phyloP scores from a whole-genome alignment of 2,113 vertebrate species.

The Rhabdomys dilectus region DNA sequence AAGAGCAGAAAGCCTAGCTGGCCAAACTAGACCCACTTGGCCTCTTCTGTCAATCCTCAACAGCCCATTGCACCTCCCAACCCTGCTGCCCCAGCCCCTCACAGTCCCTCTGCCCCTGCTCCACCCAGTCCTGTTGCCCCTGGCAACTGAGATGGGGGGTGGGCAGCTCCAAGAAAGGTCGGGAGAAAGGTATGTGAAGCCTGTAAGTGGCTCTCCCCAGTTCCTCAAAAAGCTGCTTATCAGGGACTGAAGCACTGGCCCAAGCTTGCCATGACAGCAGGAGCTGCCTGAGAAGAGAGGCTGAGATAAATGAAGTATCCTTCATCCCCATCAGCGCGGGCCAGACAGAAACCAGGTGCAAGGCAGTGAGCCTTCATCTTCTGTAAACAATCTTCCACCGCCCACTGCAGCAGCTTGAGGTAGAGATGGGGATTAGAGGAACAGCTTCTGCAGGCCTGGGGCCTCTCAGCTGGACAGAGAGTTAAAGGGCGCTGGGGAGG shows the following conservation, averaged over 20 bases:
- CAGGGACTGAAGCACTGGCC: conserved; percentile 78
- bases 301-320: conserved; percentile 85
- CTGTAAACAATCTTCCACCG: conserved; percentile 85
- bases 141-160: not conserved
- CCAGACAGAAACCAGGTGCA: conserved; percentile 89
- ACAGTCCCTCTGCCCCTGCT: not conserved
- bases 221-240: conserved; percentile 79
- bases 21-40: conserved; percentile 43
- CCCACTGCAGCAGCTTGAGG: conserved; percentile 77
- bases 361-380: conserved; percentile 80
- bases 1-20: not conserved
- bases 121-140: not conserved
- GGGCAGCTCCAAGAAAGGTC: conserved; percentile 4
- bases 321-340: conserved; percentile 81
- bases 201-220: conserved; percentile 63
- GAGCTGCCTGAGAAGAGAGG: conserved; percentile 84
- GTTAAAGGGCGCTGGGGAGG: conserved; percentile 83
- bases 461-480: conserved; percentile 81
- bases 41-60: not conserved
- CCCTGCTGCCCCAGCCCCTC: not conserved
- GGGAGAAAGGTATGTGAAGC: conserved; percentile 30
- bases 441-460: conserved; percentile 80
- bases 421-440: conserved; percentile 81
- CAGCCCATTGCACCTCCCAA: not conserved
- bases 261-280: conserved; percentile 80